Evolutionary conservation across 2,113 vertebrate genomes (phyloP), one percentile per base, ranked within the genome.

Genomic region (Scomber colias): DNA sequence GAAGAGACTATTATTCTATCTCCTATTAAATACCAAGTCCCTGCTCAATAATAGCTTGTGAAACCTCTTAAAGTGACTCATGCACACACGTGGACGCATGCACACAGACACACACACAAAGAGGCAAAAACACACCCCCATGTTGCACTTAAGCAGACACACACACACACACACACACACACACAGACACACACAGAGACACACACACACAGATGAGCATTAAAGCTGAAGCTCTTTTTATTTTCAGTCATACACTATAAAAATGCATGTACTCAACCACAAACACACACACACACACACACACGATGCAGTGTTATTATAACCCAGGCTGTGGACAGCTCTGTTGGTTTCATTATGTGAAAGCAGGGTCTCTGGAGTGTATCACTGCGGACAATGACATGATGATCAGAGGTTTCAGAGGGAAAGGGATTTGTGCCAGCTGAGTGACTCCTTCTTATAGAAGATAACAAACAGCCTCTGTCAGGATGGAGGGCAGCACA

Each of bases 341-440:
- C 81, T 87, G 68, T 71, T 70, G 64, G 65, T 84, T 91, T 89
- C 73, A 82, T 90, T 86, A 72, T 74, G 79, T 77, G 90, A 90
- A 85, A 88, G 90, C 83, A 79, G 75, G 72, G 69, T 83, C 92
- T 84, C 88, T 81, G 88, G 82, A 92, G 91, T 90, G 92, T 65
- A 77, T 85, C 70, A 49, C 88, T 63, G 68, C 49, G 87, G 91
- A 94, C 91, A 93, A 92, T 87, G 91, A 92, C 87, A 90, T 70
- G 89, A 92, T 93, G 92, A 94, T 93, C 91, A 93, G 88, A 93
- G 91, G 90, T 85, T 90, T 89, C 87, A 66, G 45, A 65, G 79
- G 76, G 79, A 82, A 50, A 65, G 73, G 84, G 79, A 91, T 91
- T 91, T 92, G 87, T 91, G 78, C 86, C 84, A 71, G 87, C 76